phyloP scores from a whole-genome alignment of 2,888 invertebrate species.

The Nomada ferruginata region DNA sequence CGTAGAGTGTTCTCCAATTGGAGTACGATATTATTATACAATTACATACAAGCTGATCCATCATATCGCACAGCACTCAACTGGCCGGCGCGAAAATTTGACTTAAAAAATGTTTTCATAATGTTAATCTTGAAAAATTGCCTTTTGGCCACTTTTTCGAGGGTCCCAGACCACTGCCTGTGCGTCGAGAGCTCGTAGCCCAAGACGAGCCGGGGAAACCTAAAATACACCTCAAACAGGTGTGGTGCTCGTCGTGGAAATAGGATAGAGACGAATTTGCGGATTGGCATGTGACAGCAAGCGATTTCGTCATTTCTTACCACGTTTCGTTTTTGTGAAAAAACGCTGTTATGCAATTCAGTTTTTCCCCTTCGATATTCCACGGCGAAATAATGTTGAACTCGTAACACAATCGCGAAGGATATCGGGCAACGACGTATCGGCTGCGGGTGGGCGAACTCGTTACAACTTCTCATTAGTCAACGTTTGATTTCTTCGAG shows the following conservation, averaged over 20 bases:
- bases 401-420: background rate
- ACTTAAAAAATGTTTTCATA: no score
- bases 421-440: conserved; percentile 25
- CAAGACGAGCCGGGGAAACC: conserved; percentile 42
- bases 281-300: conserved; percentile 70
- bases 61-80: conserved; percentile 10
- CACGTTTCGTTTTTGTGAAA: conserved; percentile 49
- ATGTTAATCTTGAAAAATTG: no score
- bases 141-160: no score
- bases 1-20: conserved; percentile 3
- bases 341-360: conserved; percentile 36
- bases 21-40: background rate
- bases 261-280: conserved; percentile 73
- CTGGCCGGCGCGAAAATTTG: no score
- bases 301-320: conserved; percentile 61
- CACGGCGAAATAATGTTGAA: conserved; percentile 18
- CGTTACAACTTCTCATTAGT: conserved; percentile 59
- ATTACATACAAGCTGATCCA: conserved; percentile 16
- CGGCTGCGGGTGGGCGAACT: conserved; percentile 55
- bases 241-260: conserved; percentile 74
- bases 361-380: conserved; percentile 30
- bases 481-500: conserved; percentile 36
- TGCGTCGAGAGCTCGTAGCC: conserved; percentile 13
- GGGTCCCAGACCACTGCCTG: background rate
- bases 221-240: conserved; percentile 77